Evolutionary conservation across 2,797 vertebrate species (phyloP).

Genomic region (Kryptolebias ocellatus): DNA sequence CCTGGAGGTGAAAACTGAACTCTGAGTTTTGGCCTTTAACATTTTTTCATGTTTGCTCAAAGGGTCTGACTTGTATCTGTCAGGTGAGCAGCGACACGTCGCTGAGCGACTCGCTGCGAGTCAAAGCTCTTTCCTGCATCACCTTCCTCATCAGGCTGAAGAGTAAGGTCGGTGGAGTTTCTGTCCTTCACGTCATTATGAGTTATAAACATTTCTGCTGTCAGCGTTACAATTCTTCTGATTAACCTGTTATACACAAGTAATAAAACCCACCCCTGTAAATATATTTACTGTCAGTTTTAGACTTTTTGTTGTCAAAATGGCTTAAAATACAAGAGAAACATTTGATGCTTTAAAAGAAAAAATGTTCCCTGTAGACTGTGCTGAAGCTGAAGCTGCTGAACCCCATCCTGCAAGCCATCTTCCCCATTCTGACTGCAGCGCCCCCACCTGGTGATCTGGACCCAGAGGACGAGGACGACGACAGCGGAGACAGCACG

Average conservation of each 20-base stretch:
- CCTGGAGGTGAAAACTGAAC: slow-evolving; percentile 81
- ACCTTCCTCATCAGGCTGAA: slow-evolving; percentile 88
- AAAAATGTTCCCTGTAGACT: slow-evolving; percentile 64
- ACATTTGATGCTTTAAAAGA: too few species aligned
- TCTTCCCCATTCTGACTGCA: slow-evolving; percentile 88
- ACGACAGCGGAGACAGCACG: slow-evolving; percentile 75
- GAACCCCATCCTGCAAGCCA: slow-evolving; percentile 81
- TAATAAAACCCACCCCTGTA: too few species aligned
- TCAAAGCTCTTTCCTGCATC: slow-evolving; percentile 87
- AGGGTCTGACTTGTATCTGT: slow-evolving; percentile 2
- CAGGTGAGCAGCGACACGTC: slow-evolving; percentile 84
- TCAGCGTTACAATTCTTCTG: too few species aligned
- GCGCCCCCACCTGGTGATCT: slow-evolving; percentile 85
- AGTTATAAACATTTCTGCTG: too few species aligned
- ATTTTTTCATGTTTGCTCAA: too few species aligned
- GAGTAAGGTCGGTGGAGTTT: slow-evolving; percentile 83
- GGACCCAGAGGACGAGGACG: slow-evolving; percentile 89
- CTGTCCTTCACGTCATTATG: too few species aligned
- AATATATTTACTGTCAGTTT: too few species aligned
- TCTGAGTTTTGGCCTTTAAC: background rate
- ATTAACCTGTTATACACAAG: too few species aligned
- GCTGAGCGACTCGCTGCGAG: slow-evolving; percentile 83
- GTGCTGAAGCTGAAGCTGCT: slow-evolving; percentile 89
- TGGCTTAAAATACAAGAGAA: too few species aligned
- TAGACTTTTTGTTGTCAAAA: too few species aligned